These are phyloP conservation scores for Prunella fulvescens DNA, from an alignment of 2,113 vertebrate genomes.

Conservation along the genomic window DNA sequence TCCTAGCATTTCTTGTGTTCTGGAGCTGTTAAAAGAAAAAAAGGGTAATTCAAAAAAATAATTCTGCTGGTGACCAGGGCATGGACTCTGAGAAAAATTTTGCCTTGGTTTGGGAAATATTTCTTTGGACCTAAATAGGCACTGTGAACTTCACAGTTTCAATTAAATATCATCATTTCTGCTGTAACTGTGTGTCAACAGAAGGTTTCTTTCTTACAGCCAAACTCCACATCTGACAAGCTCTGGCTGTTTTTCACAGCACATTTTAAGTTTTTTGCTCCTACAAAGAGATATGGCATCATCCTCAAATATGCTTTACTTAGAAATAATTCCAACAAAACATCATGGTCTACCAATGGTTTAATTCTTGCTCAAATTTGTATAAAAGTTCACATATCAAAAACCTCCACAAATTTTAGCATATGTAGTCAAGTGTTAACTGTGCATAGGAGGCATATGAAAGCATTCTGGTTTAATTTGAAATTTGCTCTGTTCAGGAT, in stretches of 20 bases:
- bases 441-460: neutral
- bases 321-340: neutral
- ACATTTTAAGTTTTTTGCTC: neutral
- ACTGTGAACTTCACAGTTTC: neutral
- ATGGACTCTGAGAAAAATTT: neutral
- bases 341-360: neutral
- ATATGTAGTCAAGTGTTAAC: neutral
- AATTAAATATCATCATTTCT: neutral
- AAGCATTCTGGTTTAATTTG: conserved; percentile 25
- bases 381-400: neutral
- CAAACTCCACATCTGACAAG: neutral
- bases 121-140: neutral
- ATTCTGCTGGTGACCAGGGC: neutral
- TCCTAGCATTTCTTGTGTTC: neutral
- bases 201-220: neutral
- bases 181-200: neutral
- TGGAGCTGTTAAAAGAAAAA: neutral
- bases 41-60: neutral
- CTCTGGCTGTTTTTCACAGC: neutral
- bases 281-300: neutral
- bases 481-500: conserved; percentile 32
- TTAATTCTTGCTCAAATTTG: neutral
- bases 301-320: neutral
- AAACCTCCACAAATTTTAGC: neutral
- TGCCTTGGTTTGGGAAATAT: neutral